Base-by-base conservation (phyloP, 2,113 vertebrate genomes). In the Oryzias curvinotus region DNA sequence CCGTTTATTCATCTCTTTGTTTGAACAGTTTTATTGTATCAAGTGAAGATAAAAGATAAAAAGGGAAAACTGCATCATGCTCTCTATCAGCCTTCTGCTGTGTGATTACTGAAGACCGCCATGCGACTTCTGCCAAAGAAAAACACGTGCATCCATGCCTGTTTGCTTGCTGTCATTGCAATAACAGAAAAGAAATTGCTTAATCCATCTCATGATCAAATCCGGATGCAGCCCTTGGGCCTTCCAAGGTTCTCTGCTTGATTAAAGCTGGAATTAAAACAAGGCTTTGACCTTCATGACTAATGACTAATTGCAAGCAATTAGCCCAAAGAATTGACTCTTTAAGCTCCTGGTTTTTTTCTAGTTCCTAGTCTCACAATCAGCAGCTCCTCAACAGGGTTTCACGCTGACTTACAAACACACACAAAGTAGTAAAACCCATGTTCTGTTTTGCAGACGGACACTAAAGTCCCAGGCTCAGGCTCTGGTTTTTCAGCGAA, bases 281-380 rank as follows among this genome's bases (percentile, higher is more conserved):
- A 88, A 85, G 73, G 77, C 73, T 84, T 85, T 90, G 85, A 90
- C 85, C 88, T 89, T 90, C 69, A 83, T 88, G 58, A 65, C 82
- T 89, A 89, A 89, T 91, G 85, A 89, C 85, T 89, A 89, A 90
- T 89, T 88, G 89, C 83, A 80, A 83, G 80, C 86, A 86, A 91
- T 90, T 88, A 91, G 80, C 79, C 72, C 74, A 71, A 67, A 81
- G 80, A 84, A 84, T 81, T 71, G 68, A 78, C 86, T 85, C 69
- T 66, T 77, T 87, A 72, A 57, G n/a, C 74, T 71, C 75, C 56
- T 76, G 36, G 2, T 73, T 71, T 74, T 68, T 79, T 75, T 60
- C 77, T 43, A 77, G 62, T 51, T 82, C 63, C 70, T 79, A 64
- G 62, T 75, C 79, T 78, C 82, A 76, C 63, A 83, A 82, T 73